These are phyloP conservation scores for Nemoura dubitans DNA, from an alignment of 2,888 invertebrate species.

Conservation along the genomic window DNA sequence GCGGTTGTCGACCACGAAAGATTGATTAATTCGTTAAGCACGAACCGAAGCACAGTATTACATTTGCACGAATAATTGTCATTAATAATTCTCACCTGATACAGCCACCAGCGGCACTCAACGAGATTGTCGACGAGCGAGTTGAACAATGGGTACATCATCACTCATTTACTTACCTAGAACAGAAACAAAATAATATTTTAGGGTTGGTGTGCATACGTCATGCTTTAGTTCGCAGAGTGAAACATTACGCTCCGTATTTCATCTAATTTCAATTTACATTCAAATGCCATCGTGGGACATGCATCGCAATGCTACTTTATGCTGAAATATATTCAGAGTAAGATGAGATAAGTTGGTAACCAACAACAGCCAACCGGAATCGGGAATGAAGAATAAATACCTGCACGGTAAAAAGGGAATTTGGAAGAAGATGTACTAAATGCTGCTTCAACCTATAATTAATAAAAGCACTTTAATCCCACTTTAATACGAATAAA, in stretches of 20 bases:
- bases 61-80: slow-evolving; percentile 1
- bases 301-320: background rate
- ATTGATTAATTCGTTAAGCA: background rate
- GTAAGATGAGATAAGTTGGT: background rate
- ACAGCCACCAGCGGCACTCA: background rate
- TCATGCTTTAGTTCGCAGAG: background rate
- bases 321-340: background rate
- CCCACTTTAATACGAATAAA: no score
- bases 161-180: slow-evolving; percentile 12
- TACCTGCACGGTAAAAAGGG: no score
- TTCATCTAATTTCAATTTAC: background rate
- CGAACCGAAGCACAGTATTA: background rate
- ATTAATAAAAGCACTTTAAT: no score
- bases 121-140: background rate
- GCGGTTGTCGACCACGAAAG: background rate
- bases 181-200: slow-evolving; percentile 7
- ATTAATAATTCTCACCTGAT: slow-evolving; percentile 7
- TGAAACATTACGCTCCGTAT: background rate
- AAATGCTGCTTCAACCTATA: no score
- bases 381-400: background rate
- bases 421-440: no score
- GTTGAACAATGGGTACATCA: background rate
- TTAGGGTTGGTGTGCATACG: background rate
- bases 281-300: background rate
- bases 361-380: background rate